phyloP scores from a whole-genome alignment of 2,888 invertebrate species.

The Chesias legatella region DNA sequence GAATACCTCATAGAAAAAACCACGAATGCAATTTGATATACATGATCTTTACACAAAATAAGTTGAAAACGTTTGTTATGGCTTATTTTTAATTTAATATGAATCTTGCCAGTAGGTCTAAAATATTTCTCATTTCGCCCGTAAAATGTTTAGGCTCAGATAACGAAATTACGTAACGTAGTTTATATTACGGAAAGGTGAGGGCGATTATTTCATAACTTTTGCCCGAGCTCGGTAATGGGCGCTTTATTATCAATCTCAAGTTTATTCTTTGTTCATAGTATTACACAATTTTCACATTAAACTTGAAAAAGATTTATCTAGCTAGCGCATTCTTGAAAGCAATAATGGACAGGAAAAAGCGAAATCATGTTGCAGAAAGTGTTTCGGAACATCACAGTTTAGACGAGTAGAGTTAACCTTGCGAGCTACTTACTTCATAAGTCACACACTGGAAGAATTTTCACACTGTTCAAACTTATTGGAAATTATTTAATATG shows the following conservation, averaged over 20 bases:
- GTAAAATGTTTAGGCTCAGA: too few relatives aligned
- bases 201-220: conserved; percentile 7
- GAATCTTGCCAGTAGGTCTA: too few relatives aligned
- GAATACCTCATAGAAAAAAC: too few relatives aligned
- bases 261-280: conserved; percentile 24
- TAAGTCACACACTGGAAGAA: too few relatives aligned
- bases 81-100: too few relatives aligned
- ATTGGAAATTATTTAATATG: too few relatives aligned
- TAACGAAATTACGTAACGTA: conserved; percentile 6
- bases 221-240: conserved; percentile 8
- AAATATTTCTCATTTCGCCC: too few relatives aligned
- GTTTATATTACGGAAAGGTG: not conserved
- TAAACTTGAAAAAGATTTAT: conserved; percentile 51
- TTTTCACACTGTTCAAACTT: too few relatives aligned
- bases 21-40: too few relatives aligned
- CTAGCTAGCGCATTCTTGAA: conserved; percentile 38
- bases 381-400: conserved; percentile 44
- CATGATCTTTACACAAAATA: too few relatives aligned
- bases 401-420: conserved; percentile 38
- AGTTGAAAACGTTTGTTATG: too few relatives aligned
- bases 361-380: conserved; percentile 45
- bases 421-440: not conserved
- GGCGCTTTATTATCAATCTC: conserved; percentile 22
- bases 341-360: conserved; percentile 47
- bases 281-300: conserved; percentile 52